Conservation (phyloP, 2,888 invertebrate genomes). For the Cheilosia vulpina region DNA sequence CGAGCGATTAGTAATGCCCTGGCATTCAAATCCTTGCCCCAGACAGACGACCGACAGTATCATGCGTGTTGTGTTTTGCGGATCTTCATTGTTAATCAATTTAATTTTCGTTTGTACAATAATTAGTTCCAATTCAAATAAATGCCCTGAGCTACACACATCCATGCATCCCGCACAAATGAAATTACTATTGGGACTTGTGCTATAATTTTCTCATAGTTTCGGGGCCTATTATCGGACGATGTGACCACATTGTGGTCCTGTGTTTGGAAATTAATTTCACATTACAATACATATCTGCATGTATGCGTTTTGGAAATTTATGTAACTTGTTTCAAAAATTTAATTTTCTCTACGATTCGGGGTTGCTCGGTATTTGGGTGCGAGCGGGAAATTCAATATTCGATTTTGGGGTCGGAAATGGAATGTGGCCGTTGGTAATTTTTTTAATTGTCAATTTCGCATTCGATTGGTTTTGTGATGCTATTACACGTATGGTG, state of each 20-base stretch:
- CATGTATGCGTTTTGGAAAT: slow-evolving; percentile 30
- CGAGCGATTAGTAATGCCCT: slow-evolving; percentile 59
- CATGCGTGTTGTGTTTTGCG: slow-evolving; percentile 48
- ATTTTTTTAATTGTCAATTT: slow-evolving; percentile 61
- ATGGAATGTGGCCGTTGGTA: slow-evolving; percentile 31
- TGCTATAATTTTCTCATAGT: slow-evolving; percentile 64
- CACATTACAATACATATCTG: slow-evolving; percentile 26
- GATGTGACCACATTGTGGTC: slow-evolving; percentile 68
- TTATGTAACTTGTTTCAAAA: slow-evolving; percentile 30
- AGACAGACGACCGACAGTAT: neutral
- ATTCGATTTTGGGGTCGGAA: slow-evolving; percentile 46
- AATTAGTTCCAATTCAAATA: slow-evolving; percentile 68
- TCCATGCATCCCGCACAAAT: slow-evolving; percentile 33
- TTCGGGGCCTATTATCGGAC: slow-evolving; percentile 61
- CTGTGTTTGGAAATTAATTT: slow-evolving; percentile 70
- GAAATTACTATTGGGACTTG: slow-evolving; percentile 55
- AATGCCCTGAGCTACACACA: slow-evolving; percentile 25
- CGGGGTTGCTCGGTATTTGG: neutral
- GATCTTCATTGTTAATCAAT: slow-evolving; percentile 73
- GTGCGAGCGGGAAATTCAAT: slow-evolving; percentile 50
- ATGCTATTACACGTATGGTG: neutral
- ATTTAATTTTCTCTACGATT: slow-evolving; percentile 45
- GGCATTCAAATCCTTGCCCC: slow-evolving; percentile 6
- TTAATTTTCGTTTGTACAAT: slow-evolving; percentile 68
- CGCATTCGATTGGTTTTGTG: slow-evolving; percentile 60